Percentiles rank a stretch among this genome's conserved stretches.
phyloP scores from a whole-genome alignment of 2,113 vertebrate genomes.

The Cyanoderma ruficeps region DNA sequence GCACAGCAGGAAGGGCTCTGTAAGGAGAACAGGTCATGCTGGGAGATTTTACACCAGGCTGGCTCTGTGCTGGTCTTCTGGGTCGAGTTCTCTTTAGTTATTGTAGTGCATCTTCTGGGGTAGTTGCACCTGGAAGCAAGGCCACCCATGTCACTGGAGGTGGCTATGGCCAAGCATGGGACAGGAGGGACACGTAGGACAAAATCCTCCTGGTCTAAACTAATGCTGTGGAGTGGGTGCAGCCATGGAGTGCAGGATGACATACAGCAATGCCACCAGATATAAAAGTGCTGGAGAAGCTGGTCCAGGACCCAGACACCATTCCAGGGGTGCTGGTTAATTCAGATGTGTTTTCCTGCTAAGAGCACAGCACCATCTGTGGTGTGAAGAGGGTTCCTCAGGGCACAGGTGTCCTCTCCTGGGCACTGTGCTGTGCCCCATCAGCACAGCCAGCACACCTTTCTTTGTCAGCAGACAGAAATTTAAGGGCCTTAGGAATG shows the following conservation, averaged over 20 bases:
- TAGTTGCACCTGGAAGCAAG: neutral
- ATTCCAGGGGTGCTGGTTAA: neutral
- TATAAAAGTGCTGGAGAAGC: neutral
- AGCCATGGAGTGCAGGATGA: neutral
- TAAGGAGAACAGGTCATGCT: neutral
- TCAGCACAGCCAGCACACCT: neutral
- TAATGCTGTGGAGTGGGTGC: neutral
- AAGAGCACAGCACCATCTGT: neutral
- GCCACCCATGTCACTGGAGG: rapidly evolving
- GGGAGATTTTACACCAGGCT: neutral
- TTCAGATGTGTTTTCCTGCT: neutral
- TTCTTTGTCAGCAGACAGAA: neutral
- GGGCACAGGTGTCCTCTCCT: neutral
- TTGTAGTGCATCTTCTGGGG: neutral
- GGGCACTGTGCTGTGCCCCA: rapidly evolving
- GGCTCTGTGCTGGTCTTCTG: neutral
- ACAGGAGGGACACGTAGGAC: rapidly evolving
- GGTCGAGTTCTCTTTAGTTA: neutral
- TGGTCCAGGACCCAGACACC: neutral
- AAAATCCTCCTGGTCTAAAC: neutral
- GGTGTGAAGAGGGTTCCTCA: neutral
- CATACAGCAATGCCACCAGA: neutral
- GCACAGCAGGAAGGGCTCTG: neutral
- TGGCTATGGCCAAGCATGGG: neutral
- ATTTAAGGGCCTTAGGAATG: neutral